Evolutionary conservation across 1,140 invertebrate genomes (phyloP).

Genomic region (Nasonia longicornis): DNA sequence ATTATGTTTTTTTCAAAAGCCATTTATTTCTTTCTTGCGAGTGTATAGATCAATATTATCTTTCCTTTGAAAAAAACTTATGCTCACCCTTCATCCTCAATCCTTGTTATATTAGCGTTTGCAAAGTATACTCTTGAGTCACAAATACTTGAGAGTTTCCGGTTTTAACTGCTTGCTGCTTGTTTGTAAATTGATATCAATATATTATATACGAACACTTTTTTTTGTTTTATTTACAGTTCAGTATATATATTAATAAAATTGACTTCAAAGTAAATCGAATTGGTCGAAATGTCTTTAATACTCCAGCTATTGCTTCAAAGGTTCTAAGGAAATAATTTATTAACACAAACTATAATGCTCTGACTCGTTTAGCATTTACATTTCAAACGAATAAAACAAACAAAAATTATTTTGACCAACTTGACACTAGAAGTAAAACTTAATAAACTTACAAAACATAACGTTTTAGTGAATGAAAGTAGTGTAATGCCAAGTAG

Average conservation of each 20-base stretch:
- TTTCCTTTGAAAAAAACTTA: slow-evolving; percentile 33
- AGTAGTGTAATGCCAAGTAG: slow-evolving; percentile 53
- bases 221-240: slow-evolving; percentile 44
- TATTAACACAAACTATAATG: neutral
- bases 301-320: neutral
- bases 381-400: slow-evolving; percentile 12
- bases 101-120: slow-evolving; percentile 39
- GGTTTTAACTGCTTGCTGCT: slow-evolving; percentile 65
- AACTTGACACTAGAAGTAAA: slow-evolving; percentile 39
- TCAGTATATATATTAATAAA: slow-evolving; percentile 32
- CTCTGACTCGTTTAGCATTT: neutral
- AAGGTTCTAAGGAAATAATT: neutral
- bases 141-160: slow-evolving; percentile 26
- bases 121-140: slow-evolving; percentile 27
- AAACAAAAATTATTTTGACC: slow-evolving; percentile 39
- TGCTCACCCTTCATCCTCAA: slow-evolving; percentile 19
- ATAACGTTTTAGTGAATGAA: slow-evolving; percentile 53
- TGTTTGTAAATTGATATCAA: slow-evolving; percentile 57
- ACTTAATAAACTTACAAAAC: slow-evolving; percentile 27
- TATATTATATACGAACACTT: slow-evolving; percentile 38
- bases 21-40: slow-evolving; percentile 45
- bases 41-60: slow-evolving; percentile 43
- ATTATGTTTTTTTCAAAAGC: slow-evolving; percentile 23
- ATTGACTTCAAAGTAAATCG: slow-evolving; percentile 37
- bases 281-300: slow-evolving; percentile 43